Evolutionary conservation across 2,797 vertebrate genomes (phyloP).

Genomic region (Diceros bicornis): DNA sequence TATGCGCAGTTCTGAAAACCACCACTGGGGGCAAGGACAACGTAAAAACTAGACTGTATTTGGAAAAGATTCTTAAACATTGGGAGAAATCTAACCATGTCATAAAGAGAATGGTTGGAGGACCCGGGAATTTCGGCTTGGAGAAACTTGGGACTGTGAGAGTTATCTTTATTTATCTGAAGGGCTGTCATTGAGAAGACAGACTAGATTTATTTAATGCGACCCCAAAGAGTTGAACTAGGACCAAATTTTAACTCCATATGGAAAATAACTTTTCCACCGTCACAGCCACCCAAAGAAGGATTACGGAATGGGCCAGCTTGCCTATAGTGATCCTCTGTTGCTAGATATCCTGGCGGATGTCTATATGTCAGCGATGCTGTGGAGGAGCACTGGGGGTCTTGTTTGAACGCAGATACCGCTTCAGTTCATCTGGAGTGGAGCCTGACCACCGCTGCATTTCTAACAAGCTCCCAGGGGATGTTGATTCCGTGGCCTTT

Average conservation of each 20-base stretch:
- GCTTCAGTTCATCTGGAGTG: neutral
- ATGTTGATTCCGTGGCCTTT: neutral
- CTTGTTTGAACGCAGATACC: neutral
- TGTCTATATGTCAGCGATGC: fast-evolving
- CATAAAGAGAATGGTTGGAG: neutral
- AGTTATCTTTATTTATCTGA: neutral
- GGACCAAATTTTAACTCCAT: neutral
- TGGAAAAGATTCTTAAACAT: neutral
- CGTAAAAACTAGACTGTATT: neutral
- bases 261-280: neutral
- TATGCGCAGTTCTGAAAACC: neutral
- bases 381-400: too few relatives aligned
- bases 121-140: neutral
- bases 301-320: neutral
- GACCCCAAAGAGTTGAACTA: neutral
- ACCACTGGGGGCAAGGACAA: neutral
- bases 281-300: neutral
- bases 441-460: neutral
- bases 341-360: neutral
- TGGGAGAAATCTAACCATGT: neutral
- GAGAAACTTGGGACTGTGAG: neutral
- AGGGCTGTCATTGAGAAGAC: neutral
- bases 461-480: neutral
- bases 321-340: neutral
- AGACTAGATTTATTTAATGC: neutral